These are phyloP conservation scores for Heliconius congener DNA, from an alignment of 1,140 invertebrate species.

Conservation along the genomic window DNA sequence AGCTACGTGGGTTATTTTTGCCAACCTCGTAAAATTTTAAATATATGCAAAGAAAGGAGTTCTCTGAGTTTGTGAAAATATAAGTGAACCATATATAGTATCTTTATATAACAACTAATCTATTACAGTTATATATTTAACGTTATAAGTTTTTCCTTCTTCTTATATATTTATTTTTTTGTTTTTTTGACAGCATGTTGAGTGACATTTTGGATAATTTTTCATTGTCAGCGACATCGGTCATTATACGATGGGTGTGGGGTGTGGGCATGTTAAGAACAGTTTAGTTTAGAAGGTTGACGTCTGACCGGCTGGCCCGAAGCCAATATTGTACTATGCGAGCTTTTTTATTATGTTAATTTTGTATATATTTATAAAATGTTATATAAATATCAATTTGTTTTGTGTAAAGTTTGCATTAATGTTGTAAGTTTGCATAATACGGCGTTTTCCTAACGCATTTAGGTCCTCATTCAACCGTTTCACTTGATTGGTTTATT, in stretches of 20 bases:
- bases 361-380: not conserved
- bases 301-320: conserved; percentile 56
- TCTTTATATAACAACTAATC: not conserved
- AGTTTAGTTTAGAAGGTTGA: conserved; percentile 46
- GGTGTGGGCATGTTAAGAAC: conserved; percentile 13
- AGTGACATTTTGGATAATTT: conserved; percentile 30
- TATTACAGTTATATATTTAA: not conserved
- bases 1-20: no score
- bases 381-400: not conserved
- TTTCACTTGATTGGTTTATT: no score
- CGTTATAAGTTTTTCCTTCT: not conserved
- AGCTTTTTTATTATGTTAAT: not conserved
- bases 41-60: not conserved
- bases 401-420: not conserved
- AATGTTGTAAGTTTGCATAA: no score
- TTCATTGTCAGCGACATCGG: conserved; percentile 27
- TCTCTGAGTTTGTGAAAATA: no score
- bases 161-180: not conserved
- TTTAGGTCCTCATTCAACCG: not conserved
- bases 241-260: conserved; percentile 18
- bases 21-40: not conserved
- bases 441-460: not conserved
- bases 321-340: conserved; percentile 43
- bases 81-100: no score
- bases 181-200: not conserved